Evolutionary conservation across 2,797 vertebrate genomes (phyloP), one percentile per base, ranked within the genome.

Genomic region (Eulemur coronatus): DNA sequence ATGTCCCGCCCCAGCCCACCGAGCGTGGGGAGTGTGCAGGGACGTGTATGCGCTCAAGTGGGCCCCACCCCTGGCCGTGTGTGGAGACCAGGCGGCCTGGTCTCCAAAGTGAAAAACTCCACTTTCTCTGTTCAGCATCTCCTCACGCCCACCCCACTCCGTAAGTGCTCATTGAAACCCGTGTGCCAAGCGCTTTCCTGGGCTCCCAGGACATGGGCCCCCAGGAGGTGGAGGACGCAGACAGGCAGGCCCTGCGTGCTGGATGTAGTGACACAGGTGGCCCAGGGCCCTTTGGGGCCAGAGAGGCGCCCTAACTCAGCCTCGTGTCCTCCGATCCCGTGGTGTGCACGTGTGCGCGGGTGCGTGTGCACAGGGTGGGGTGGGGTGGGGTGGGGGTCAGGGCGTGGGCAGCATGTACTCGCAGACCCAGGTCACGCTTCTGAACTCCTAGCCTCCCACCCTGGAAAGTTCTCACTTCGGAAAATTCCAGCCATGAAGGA

Each of bases 21-120:
- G 20, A 55, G 67, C 28, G 26, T 17, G n/a, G 33, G 63, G 33
- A 41, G 33, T 4, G 9, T 11, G 28, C 18, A 17, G 55, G 33
- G 33, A 13, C 0, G 0, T 10, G 61, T 33, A 33, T 4, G 52
- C 1, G 0, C 7, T 55, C 24, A 33, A 1, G 14, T 20, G 4
- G 6, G n/a, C 13, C 48, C 57, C 46, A 55, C 3, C 26, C 10
- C 52, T 13, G 6, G 38, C 17, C 6, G 4, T 17, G 28, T 30
- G 43, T n/a, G 46, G 57, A 94, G 41, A 70, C 24, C 30, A 28
- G 48, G 52, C 50, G 13, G 41, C 20, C 1, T 20, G 4, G 24
- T 10, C 30, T 84, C 13, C 1, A 33, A 52, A 13, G 38, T 84
- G 61, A 35, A 55, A 75, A 59, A 70, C 41, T 50, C 7, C 65